These are phyloP conservation scores for Erannis defoliaria DNA, from an alignment of 2,888 invertebrate species.

Conservation along the genomic window DNA sequence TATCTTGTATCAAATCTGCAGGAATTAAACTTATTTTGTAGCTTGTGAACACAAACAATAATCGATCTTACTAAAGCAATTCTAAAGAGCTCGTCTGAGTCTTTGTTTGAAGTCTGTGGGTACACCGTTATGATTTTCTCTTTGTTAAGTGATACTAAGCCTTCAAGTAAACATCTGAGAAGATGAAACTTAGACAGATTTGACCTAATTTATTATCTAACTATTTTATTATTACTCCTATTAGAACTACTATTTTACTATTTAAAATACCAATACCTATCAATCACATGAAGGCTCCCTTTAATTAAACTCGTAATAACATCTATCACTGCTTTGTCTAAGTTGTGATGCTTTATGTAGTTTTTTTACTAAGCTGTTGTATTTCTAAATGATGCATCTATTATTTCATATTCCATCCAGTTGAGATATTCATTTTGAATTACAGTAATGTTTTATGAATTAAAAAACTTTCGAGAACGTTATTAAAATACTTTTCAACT, in stretches of 20 bases:
- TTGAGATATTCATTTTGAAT: neutral
- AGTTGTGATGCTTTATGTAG: no score
- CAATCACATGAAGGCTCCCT: no score
- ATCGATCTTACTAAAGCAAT: constrained; percentile 17
- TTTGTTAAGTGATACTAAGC: constrained; percentile 15
- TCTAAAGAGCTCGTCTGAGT: constrained; percentile 7
- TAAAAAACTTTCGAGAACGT: constrained; percentile 3
- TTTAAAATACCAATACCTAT: no score
- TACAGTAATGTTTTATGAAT: neutral
- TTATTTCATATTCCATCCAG: no score
- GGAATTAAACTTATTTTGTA: constrained; percentile 21
- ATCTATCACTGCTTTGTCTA: no score
- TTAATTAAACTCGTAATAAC: no score
- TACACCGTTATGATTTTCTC: constrained; percentile 21
- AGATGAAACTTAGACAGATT: neutral
- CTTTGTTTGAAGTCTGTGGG: constrained; percentile 16
- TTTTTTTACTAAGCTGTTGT: no score
- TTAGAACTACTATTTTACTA: no score
- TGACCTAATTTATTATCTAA: neutral
- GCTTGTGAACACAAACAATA: constrained; percentile 22
- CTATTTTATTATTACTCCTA: no score
- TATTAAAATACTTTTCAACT: constrained; percentile 22
- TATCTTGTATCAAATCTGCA: constrained; percentile 64
- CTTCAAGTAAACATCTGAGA: constrained; percentile 1
- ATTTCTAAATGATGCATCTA: no score